phyloP scores from a whole-genome alignment of 2,888 invertebrate species.

The Calliopum simillimum region DNA sequence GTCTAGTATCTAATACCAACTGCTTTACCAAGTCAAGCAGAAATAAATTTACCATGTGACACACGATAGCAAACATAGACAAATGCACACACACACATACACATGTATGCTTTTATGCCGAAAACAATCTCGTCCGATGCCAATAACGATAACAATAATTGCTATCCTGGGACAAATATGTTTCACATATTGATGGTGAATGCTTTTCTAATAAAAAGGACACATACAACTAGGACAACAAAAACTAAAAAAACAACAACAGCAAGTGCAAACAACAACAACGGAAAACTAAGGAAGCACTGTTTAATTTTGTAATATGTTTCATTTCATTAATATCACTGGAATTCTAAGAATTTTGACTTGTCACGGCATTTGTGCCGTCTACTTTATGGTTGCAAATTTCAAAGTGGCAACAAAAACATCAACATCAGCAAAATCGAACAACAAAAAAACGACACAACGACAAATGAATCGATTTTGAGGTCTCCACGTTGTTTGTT shows the following conservation, averaged over 20 bases:
- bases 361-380: no score
- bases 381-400: no score
- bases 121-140: constrained; percentile 35
- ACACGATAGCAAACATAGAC: not conserved
- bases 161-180: constrained; percentile 35
- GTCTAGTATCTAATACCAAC: no score
- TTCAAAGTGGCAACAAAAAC: no score
- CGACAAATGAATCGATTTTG: constrained; percentile 26
- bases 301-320: no score
- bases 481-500: not conserved
- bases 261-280: not conserved
- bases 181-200: constrained; percentile 31
- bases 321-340: no score
- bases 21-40: constrained; percentile 7
- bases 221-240: not conserved
- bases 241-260: not conserved
- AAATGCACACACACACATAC: not conserved
- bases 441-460: not conserved
- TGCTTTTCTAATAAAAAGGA: constrained; percentile 10
- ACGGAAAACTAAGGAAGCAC: no score
- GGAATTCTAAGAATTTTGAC: no score
- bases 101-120: not conserved
- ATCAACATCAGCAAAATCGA: no score
- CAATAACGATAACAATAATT: constrained; percentile 37
- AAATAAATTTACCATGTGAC: not conserved